Conservation (phyloP, 2,797 vertebrate species). For the Synaphobranchus kaupii region DNA sequence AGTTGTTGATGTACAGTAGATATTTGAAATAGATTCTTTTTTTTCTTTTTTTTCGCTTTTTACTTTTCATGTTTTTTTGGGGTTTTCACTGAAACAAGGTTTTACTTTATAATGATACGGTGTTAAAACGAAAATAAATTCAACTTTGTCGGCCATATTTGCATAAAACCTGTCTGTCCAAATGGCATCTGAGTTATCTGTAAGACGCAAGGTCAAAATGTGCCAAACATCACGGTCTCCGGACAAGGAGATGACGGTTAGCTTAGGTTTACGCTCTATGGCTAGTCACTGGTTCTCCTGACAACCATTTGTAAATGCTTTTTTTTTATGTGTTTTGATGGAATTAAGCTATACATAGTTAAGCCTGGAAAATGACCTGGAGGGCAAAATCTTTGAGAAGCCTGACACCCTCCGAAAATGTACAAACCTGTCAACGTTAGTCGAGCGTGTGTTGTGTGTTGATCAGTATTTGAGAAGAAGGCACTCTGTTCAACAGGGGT, state of each 20-base stretch:
- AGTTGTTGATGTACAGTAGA: slow-evolving; percentile 81
- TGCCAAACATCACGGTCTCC: slow-evolving; percentile 74
- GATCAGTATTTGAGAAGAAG: slow-evolving; percentile 71
- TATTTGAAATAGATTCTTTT: slow-evolving; percentile 83
- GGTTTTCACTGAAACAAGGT: slow-evolving; percentile 79
- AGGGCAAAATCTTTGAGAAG: slow-evolving; percentile 54
- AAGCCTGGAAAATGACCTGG: slow-evolving; percentile 47
- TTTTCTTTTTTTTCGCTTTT: slow-evolving; percentile 37
- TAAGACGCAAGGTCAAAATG: slow-evolving; percentile 58
- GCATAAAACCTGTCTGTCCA: slow-evolving; percentile 79
- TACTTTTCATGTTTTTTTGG: slow-evolving; percentile 5
- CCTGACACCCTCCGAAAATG: slow-evolving; percentile 68
- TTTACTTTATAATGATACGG: slow-evolving; percentile 85
- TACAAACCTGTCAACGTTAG: slow-evolving; percentile 66
- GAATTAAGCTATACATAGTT: slow-evolving; percentile 61
- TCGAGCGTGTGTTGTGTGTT: slow-evolving; percentile 78
- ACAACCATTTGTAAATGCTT: slow-evolving; percentile 78
- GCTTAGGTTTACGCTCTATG: slow-evolving; percentile 53
- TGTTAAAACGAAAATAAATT: slow-evolving; percentile 87
- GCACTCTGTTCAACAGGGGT: slow-evolving; percentile 64
- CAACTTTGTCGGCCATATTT: slow-evolving; percentile 80
- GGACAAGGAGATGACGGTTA: slow-evolving; percentile 41
- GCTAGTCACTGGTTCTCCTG: slow-evolving; percentile 61
- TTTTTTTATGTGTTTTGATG: slow-evolving; percentile 67
- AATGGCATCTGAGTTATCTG: slow-evolving; percentile 59